Conservation (phyloP, 2,113 vertebrate species). For the Petaurus breviceps region DNA sequence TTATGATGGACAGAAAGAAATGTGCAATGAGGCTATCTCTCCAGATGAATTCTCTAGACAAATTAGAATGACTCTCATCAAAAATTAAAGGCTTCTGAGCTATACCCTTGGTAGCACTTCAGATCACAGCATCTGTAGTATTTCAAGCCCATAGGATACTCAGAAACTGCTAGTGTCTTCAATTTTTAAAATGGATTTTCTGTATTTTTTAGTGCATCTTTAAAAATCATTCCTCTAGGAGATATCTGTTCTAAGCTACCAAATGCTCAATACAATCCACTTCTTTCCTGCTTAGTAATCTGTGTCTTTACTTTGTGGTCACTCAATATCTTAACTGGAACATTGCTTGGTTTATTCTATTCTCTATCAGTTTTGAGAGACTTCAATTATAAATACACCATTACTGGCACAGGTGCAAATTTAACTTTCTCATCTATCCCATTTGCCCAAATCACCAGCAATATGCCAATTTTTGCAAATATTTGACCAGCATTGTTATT, state of each 20-base stretch:
- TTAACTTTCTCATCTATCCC: background rate
- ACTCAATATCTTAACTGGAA: constrained; percentile 37
- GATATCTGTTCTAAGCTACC: constrained; percentile 31
- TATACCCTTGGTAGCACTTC: constrained; percentile 29
- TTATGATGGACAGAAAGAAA: constrained; percentile 48
- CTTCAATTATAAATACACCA: background rate
- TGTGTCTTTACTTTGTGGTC: background rate
- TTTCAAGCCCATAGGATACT: constrained; percentile 16
- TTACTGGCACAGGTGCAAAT: constrained; percentile 9
- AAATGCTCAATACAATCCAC: constrained; percentile 23
- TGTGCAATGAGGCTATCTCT: constrained; percentile 12
- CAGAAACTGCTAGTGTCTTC: constrained; percentile 55
- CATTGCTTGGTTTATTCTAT: background rate
- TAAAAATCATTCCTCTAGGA: background rate
- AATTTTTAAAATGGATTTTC: constrained; percentile 37
- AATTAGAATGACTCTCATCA: constrained; percentile 55
- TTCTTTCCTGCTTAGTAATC: background rate
- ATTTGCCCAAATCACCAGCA: background rate
- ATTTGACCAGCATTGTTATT: constrained; percentile 13
- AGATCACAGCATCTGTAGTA: background rate
- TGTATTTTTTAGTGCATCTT: constrained; percentile 32
- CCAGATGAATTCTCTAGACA: constrained; percentile 55
- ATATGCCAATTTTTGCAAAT: background rate
- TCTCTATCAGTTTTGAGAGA: background rate
- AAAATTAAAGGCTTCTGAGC: constrained; percentile 67